A percentile compares a stretch with the other conserved stretches of the same genome.
These are phyloP conservation scores for Oligia strigilis DNA, from an alignment of 2,888 invertebrate genomes.

Conservation along the genomic window DNA sequence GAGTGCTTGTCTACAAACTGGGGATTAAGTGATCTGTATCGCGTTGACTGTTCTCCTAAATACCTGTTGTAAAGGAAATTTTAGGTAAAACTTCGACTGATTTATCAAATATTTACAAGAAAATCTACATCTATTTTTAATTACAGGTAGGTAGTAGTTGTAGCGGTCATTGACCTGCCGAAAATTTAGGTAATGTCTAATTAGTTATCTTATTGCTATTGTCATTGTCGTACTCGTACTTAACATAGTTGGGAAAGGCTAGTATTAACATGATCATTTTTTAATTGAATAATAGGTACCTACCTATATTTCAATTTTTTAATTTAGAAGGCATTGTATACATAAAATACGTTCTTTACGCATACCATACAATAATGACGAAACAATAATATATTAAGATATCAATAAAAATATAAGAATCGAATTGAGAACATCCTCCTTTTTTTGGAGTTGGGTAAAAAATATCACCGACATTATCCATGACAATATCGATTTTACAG, in stretches of 20 bases:
- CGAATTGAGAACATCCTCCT: neutral
- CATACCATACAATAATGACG: neutral
- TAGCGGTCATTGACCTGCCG: slow-evolving; percentile 31
- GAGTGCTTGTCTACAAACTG: slow-evolving; percentile 41
- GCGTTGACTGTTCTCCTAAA: slow-evolving; percentile 18
- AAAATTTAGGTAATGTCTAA: slow-evolving; percentile 28
- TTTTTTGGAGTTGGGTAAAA: neutral
- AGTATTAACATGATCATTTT: slow-evolving; percentile 17
- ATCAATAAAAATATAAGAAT: neutral
- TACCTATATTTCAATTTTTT: neutral
- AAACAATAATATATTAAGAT: neutral
- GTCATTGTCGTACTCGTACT: slow-evolving; percentile 4
- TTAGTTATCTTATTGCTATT: slow-evolving; percentile 13
- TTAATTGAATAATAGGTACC: neutral
- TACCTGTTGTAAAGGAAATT: slow-evolving; percentile 19
- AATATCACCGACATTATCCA: neutral
- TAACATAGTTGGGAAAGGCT: slow-evolving; percentile 16
- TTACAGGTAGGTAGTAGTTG: slow-evolving; percentile 48
- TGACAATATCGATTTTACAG: neutral
- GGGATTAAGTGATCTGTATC: slow-evolving; percentile 36
- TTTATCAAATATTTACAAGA: slow-evolving; percentile 9
- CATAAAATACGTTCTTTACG: neutral
- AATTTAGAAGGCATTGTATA: neutral
- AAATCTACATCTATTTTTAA: slow-evolving; percentile 33
- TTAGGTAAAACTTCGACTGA: slow-evolving; percentile 27